Evolutionary conservation across 2,113 vertebrate species (phyloP).

Genomic region (Regulus satrapa): DNA sequence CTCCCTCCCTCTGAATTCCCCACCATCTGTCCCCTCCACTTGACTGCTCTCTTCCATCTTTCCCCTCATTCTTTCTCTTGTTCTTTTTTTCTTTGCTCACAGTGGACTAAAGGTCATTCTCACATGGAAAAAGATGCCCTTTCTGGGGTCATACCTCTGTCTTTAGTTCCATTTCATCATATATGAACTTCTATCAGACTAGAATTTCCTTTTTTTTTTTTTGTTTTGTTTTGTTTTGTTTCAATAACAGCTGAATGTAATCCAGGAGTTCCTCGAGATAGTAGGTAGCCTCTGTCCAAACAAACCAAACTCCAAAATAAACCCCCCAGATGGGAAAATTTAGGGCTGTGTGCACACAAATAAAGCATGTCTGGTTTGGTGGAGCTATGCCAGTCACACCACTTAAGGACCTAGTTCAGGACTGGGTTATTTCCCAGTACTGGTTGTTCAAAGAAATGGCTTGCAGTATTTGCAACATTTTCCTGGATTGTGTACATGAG

Average conservation of each 20-base stretch:
- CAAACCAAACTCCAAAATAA: not conserved
- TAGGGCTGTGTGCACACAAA: not conserved
- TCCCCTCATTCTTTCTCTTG: not conserved
- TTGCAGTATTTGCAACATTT: constrained; percentile 1
- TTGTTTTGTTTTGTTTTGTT: not conserved
- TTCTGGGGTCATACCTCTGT: not conserved
- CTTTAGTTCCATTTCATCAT: not conserved
- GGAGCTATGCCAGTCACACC: not conserved
- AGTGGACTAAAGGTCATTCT: not conserved
- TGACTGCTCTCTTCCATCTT: not conserved
- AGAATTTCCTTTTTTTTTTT: not conserved
- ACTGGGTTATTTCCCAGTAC: not conserved
- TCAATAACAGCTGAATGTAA: not conserved
- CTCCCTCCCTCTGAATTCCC: not conserved
- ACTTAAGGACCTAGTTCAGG: not conserved
- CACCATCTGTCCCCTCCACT: not conserved
- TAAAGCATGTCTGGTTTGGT: not conserved
- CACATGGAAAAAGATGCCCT: not conserved
- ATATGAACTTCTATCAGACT: not conserved
- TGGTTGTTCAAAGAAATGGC: not conserved
- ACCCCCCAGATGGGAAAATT: not conserved
- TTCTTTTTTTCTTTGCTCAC: not conserved
- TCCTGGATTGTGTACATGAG: not conserved
- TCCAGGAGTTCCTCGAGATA: not conserved
- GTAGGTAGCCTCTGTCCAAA: not conserved